Conservation (phyloP, 2,888 invertebrate genomes). For the Sminthurinus aureus region DNA sequence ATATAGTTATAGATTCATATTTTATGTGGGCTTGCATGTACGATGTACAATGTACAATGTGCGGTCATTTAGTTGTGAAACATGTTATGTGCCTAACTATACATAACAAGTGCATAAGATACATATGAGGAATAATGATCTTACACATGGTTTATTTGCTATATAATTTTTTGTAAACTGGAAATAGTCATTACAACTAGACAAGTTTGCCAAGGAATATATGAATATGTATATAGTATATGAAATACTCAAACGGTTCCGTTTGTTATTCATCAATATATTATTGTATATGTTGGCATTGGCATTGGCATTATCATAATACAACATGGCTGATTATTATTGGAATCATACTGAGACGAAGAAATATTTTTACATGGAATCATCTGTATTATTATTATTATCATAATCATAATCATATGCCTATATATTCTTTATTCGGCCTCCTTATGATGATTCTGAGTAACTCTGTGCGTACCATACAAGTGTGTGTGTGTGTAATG, state of each 20-base stretch:
- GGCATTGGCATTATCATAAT: background rate
- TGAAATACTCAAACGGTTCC: too few relatives aligned
- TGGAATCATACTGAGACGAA: conserved; percentile 11
- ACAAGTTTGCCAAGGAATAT: background rate
- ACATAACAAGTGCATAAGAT: too few relatives aligned
- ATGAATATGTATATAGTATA: background rate
- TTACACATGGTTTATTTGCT: conserved; percentile 20
- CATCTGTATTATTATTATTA: background rate
- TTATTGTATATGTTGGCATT: too few relatives aligned
- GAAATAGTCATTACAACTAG: background rate
- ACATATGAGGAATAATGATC: too few relatives aligned
- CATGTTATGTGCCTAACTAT: background rate
- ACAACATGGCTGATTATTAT: background rate
- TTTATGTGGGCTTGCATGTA: conserved; percentile 15
- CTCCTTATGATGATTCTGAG: background rate
- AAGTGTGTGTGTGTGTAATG: background rate
- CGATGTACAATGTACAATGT: too few relatives aligned
- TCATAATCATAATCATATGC: background rate
- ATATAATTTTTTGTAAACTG: background rate
- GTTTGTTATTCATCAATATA: too few relatives aligned
- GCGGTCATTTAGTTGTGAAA: too few relatives aligned
- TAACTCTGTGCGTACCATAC: background rate
- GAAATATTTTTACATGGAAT: conserved; percentile 3
- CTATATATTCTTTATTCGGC: background rate
- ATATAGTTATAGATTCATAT: background rate